These are phyloP conservation scores for Drosophila ironensis DNA, from an alignment of 1,140 invertebrate genomes.

Conservation along the genomic window DNA sequence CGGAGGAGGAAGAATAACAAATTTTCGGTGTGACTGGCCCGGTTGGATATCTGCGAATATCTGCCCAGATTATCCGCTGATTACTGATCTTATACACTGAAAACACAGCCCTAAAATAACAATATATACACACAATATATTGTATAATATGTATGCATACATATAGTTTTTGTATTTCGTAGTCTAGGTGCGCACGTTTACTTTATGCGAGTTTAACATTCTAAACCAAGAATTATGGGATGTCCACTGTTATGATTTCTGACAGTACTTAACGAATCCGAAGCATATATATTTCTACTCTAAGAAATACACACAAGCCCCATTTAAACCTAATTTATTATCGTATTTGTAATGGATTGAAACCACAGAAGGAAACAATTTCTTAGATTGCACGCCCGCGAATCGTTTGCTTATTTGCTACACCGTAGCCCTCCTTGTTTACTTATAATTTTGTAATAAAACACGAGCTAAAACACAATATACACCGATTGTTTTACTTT, in stretches of 20 bases:
- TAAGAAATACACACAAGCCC: slow-evolving; percentile 25
- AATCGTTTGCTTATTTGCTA: slow-evolving; percentile 39
- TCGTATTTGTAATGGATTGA: slow-evolving; percentile 41
- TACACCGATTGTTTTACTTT: slow-evolving; percentile 21
- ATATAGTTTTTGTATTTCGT: slow-evolving; percentile 69
- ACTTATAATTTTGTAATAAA: slow-evolving; percentile 62
- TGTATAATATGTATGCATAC: slow-evolving; percentile 28
- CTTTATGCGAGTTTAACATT: slow-evolving; percentile 54
- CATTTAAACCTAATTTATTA: slow-evolving; percentile 69
- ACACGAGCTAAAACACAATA: slow-evolving; percentile 37
- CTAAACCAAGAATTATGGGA: slow-evolving; percentile 25
- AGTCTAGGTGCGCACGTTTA: slow-evolving; percentile 61
- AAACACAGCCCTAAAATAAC: slow-evolving; percentile 26
- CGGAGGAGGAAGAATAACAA: slow-evolving; percentile 23
- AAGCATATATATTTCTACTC: slow-evolving; percentile 27
- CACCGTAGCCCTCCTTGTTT: slow-evolving; percentile 38
- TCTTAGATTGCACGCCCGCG: slow-evolving; percentile 30
- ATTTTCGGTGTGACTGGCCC: slow-evolving; percentile 5
- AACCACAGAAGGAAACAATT: slow-evolving; percentile 4
- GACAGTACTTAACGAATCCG: slow-evolving; percentile 64
- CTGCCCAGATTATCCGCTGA: slow-evolving; percentile 23
- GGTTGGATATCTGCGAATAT: slow-evolving; percentile 1
- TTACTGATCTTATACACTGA: slow-evolving; percentile 52
- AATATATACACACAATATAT: slow-evolving; percentile 28
- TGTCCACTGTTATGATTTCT: slow-evolving; percentile 37